These are phyloP conservation scores for Channa maculata DNA, from an alignment of 2,113 vertebrate genomes.

Conservation along the genomic window DNA sequence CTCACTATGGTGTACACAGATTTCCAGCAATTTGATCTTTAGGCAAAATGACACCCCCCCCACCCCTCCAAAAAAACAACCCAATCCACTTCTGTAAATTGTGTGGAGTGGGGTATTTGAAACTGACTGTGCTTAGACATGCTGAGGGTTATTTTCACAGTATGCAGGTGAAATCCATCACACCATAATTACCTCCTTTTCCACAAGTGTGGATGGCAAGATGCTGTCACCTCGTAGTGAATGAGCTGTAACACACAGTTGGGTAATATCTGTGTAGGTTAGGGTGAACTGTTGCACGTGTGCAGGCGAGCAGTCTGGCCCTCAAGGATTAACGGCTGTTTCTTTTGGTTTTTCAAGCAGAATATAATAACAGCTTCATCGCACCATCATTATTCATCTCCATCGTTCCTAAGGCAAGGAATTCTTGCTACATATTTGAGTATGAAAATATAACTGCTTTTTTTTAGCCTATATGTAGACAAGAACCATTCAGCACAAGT, in stretches of 20 bases:
- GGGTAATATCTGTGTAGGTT: slow-evolving; percentile 57
- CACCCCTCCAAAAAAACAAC: neutral
- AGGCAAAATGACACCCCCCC: neutral
- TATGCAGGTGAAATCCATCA: slow-evolving; percentile 69
- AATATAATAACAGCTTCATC: slow-evolving; percentile 70
- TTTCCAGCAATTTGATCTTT: slow-evolving; percentile 42
- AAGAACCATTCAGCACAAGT: slow-evolving; percentile 19
- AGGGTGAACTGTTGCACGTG: slow-evolving; percentile 49
- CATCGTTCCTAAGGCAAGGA: slow-evolving; percentile 50
- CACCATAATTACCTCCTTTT: slow-evolving; percentile 60
- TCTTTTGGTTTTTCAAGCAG: slow-evolving; percentile 62
- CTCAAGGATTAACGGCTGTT: slow-evolving; percentile 65
- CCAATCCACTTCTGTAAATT: neutral
- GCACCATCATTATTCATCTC: slow-evolving; percentile 65
- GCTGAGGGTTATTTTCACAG: slow-evolving; percentile 57
- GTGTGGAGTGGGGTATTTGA: slow-evolving; percentile 31
- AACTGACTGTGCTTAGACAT: slow-evolving; percentile 39
- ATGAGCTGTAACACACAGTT: slow-evolving; percentile 58
- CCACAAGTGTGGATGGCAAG: slow-evolving; percentile 42
- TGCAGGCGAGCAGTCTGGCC: slow-evolving; percentile 57
- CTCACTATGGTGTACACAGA: slow-evolving; percentile 18
- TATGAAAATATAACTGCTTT: slow-evolving; percentile 57
- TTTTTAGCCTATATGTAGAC: slow-evolving; percentile 47
- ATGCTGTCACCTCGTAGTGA: slow-evolving; percentile 66
- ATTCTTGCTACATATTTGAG: slow-evolving; percentile 66